A percentile compares a stretch with the other conserved stretches of the same genome.
Evolutionary conservation across 1,140 invertebrate genomes (phyloP).

Genomic region (Nilaparvata lugens): DNA sequence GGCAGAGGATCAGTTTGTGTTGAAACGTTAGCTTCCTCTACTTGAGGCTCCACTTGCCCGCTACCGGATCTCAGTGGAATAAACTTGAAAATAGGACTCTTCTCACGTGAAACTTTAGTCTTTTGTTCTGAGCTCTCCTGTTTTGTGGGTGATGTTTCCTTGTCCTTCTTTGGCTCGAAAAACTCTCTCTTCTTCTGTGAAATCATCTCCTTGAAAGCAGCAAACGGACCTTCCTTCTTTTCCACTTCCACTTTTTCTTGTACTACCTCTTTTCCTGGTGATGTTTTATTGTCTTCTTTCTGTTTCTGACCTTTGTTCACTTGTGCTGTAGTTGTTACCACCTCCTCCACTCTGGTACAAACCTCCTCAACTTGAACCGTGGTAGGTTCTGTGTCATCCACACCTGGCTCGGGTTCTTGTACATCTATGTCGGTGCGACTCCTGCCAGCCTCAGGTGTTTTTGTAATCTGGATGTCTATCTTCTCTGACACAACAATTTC

Average conservation of each 20-base stretch:
- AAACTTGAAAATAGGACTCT: background rate
- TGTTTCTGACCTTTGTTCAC: slow-evolving; percentile 1
- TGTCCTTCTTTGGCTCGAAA: slow-evolving; percentile 8
- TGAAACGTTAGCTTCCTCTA: slow-evolving; percentile 39
- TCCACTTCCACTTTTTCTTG: background rate
- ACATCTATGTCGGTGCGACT: too few species aligned
- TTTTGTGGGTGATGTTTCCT: slow-evolving; percentile 2
- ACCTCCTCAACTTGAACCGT: background rate
- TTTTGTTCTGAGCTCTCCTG: background rate
- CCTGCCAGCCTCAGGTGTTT: background rate
- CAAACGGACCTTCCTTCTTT: background rate
- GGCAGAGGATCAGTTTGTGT: slow-evolving; percentile 74
- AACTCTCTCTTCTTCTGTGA: slow-evolving; percentile 2
- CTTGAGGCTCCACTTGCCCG: background rate
- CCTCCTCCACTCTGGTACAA: background rate
- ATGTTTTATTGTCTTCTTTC: background rate
- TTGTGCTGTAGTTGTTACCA: background rate
- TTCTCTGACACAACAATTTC: slow-evolving; percentile 9
- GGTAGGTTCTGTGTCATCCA: too few species aligned
- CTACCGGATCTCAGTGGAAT: background rate
- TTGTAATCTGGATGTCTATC: slow-evolving; percentile 8
- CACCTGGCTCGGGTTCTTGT: too few species aligned
- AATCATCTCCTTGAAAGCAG: background rate
- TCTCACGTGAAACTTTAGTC: background rate
- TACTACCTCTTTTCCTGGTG: background rate